phyloP scores from a whole-genome alignment of 1,140 invertebrate genomes.

The Zophobas morio region DNA sequence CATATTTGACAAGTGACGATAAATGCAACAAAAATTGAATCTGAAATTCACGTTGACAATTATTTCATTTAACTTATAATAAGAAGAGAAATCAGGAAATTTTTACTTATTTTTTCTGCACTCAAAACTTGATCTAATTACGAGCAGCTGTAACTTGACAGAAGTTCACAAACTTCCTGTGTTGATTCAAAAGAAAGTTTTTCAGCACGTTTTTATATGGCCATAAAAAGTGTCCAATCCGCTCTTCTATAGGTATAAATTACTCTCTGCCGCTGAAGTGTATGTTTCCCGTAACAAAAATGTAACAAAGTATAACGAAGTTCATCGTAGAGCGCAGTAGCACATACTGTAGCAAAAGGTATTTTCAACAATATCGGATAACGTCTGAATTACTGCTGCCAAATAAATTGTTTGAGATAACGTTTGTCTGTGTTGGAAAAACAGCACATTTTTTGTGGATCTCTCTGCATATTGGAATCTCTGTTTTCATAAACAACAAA shows the following conservation, averaged over 20 bases:
- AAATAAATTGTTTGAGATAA: conserved; percentile 26
- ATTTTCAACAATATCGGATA: conserved; percentile 29
- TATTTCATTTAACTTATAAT: too few species aligned
- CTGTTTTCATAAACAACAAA: conserved; percentile 4
- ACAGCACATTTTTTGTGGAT: neutral
- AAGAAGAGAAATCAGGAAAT: neutral
- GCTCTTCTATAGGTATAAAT: conserved; percentile 4
- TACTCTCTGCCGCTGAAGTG: conserved; percentile 7
- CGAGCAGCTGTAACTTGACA: conserved; percentile 2
- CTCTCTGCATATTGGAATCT: neutral
- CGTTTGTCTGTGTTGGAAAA: conserved; percentile 12
- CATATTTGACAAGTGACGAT: too few species aligned
- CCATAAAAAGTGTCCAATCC: conserved; percentile 17
- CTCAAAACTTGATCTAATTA: conserved; percentile 26
- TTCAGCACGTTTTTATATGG: conserved; percentile 15
- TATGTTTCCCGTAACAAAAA: conserved; percentile 20
- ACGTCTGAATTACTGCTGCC: conserved; percentile 18
- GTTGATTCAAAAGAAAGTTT: conserved; percentile 24
- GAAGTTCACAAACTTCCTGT: conserved; percentile 2
- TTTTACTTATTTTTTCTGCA: conserved; percentile 2
- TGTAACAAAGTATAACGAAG: conserved; percentile 18
- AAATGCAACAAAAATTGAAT: too few species aligned
- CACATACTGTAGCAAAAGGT: neutral
- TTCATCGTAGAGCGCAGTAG: conserved; percentile 7
- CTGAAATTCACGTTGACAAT: too few species aligned